Evolutionary conservation across 2,797 vertebrate species (phyloP), one percentile per base, ranked within the genome.

Genomic region (Enteromius trimaculatus): DNA sequence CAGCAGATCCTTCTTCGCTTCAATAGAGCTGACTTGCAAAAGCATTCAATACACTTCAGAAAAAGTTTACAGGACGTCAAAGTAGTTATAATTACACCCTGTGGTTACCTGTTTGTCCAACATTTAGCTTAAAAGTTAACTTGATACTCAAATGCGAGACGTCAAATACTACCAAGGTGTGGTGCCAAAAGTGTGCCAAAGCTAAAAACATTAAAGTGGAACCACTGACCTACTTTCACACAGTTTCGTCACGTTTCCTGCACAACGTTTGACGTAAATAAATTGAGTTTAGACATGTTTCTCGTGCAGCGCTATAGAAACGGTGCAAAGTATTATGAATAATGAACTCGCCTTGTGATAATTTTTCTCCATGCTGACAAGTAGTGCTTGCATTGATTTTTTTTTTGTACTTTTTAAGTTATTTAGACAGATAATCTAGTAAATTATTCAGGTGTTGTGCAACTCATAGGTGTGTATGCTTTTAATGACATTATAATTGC

Each of bases 231-330:
- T 70, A 78, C 75, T 71, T 78, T 71, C 11, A 19, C 44, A 17
- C n/a, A 58, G n/a, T 66, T 29, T 31, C 34, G 81, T 70, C 75
- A 49, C 75, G 39, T 78, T 69, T 70, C 81, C 60, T 77, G 37
- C 53, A 4, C 21, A 62, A 9, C 4, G 13, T 58, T 83, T 62
- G 74, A 71, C 16, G 29, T 69, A 47, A 82, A 53, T 55, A 29
- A 69, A 83, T 58, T 37, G 51, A 47, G 65, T 71, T 83, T 26
- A 51, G 26, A 39, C 64, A 70, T 60, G 81, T 83, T 77, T 69
- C 64, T 13, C 1, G 16, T 60, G 39, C 34, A 21, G 14, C 65
- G 55, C 71, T 51, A 81, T 81, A 58, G 80, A 26, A 23, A 81
- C 58, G 8, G 69, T 0, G 3, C 3, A 37, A 74, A 60, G 14